Percentiles rank a stretch among this genome's conserved stretches.
Evolutionary conservation across 37 sponge, comb jelly and placozoan genomes (phyloP).

Genomic region (Dysidea cf. avara): DNA sequence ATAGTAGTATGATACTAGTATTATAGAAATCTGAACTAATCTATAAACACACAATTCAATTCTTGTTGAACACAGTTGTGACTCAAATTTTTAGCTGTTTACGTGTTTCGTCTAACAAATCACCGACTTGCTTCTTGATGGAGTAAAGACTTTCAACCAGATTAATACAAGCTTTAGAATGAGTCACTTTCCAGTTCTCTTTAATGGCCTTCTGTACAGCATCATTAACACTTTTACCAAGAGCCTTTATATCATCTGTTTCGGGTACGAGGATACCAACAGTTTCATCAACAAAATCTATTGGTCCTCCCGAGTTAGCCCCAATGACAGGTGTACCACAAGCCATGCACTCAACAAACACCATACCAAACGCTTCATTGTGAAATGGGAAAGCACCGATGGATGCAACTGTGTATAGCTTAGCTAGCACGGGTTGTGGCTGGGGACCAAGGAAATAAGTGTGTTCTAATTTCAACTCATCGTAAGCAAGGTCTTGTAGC

Average conservation of each 20-base stretch:
- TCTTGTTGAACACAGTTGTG: too few species aligned
- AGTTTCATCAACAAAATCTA: not conserved
- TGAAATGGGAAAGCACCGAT: not conserved
- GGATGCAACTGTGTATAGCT: not conserved
- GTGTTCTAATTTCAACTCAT: not conserved
- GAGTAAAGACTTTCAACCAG: not conserved
- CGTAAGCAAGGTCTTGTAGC: not conserved
- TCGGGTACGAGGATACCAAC: not conserved
- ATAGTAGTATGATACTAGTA: too few species aligned
- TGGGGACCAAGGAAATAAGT: constrained; percentile 3
- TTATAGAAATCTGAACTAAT: too few species aligned
- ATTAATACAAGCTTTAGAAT: not conserved
- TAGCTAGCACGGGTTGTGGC: not conserved
- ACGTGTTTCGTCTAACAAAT: not conserved
- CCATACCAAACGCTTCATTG: constrained; percentile 2
- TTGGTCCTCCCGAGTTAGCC: constrained; percentile 6
- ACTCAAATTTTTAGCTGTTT: not conserved
- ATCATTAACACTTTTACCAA: not conserved
- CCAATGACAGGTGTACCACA: constrained; percentile 15
- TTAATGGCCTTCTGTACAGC: not conserved
- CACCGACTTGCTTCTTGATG: not conserved
- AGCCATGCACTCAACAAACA: constrained; percentile 8
- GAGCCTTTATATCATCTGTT: not conserved
- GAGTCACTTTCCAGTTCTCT: not conserved
- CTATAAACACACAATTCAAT: too few species aligned